Evolutionary conservation across 30 jellyfish, hydroid and myxozoan species (phyloP).

Genomic region (Cassiopea xamachana): DNA sequence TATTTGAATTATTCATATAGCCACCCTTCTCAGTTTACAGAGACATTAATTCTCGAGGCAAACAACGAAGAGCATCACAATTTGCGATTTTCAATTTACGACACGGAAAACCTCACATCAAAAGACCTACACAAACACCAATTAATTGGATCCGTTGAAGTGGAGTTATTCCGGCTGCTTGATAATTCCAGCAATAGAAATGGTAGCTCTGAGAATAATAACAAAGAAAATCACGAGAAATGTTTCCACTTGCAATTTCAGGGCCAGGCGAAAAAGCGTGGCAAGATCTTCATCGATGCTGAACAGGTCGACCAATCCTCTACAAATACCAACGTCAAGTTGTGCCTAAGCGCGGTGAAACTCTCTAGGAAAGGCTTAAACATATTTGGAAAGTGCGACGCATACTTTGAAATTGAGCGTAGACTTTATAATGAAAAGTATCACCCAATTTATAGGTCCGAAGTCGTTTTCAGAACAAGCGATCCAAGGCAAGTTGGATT

Average conservation of each 20-base stretch:
- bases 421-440: conserved; percentile 34
- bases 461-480: conserved; percentile 72
- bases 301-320: conserved; percentile 54
- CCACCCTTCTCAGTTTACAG: conserved; percentile 54
- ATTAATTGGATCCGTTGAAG: conserved; percentile 67
- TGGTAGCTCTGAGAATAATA: too few species aligned
- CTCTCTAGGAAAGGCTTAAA: conserved; percentile 72
- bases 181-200: conserved; percentile 1
- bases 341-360: conserved; percentile 73
- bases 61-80: conserved; percentile 72
- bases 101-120: conserved; percentile 78
- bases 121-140: conserved; percentile 80
- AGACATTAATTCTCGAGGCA: conserved; percentile 74
- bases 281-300: conserved; percentile 31
- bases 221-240: conserved; percentile 1
- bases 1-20: not conserved
- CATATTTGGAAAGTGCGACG: conserved; percentile 75
- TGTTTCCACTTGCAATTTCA: conserved; percentile 30
- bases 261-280: conserved; percentile 57
- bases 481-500: conserved; percentile 70
- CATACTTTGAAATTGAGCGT: conserved; percentile 71
- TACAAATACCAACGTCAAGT: conserved; percentile 56
- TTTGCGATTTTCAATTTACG: conserved; percentile 61
- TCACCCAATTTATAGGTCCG: conserved; percentile 88
- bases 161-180: conserved; percentile 14